Percentiles rank a stretch among this genome's conserved stretches.
Conservation (phyloP, 1,140 invertebrate species). For the Musca vetustissima region DNA sequence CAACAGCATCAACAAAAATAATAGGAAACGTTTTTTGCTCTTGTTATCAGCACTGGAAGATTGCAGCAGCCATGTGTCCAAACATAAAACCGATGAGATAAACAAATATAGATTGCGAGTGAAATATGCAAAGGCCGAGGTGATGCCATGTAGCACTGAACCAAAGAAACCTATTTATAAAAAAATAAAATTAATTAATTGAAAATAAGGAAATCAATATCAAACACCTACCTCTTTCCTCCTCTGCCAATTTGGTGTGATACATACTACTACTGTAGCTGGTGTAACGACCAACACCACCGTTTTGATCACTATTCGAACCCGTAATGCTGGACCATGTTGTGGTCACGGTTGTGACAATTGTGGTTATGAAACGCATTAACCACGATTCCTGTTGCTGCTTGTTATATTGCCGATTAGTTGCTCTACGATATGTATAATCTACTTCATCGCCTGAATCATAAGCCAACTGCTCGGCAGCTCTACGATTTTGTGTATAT, state of each 20-base stretch:
- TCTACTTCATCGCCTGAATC: slow-evolving; percentile 52
- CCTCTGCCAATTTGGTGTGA: slow-evolving; percentile 30
- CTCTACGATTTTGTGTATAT: slow-evolving; percentile 22
- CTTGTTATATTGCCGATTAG: background rate
- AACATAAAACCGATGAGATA: slow-evolving; percentile 53
- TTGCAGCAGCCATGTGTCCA: slow-evolving; percentile 58
- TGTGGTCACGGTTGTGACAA: slow-evolving; percentile 37
- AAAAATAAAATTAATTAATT: slow-evolving; percentile 4
- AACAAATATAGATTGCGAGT: slow-evolving; percentile 44
- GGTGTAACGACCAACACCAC: slow-evolving; percentile 27
- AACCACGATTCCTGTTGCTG: slow-evolving; percentile 42
- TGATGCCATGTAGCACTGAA: slow-evolving; percentile 31
- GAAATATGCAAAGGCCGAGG: slow-evolving; percentile 34
- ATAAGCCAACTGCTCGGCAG: slow-evolving; percentile 35
- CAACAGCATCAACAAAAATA: slow-evolving; percentile 55
- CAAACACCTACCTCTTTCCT: slow-evolving; percentile 23
- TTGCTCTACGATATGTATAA: slow-evolving; percentile 19
- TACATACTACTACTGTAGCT: slow-evolving; percentile 29
- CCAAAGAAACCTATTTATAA: slow-evolving; percentile 30
- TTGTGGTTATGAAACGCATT: slow-evolving; percentile 37
- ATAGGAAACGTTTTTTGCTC: slow-evolving; percentile 49
- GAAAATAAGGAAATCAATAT: background rate
- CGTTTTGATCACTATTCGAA: slow-evolving; percentile 19
- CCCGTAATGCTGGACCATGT: slow-evolving; percentile 37
- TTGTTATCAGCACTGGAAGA: slow-evolving; percentile 43